Evolutionary conservation across 92 coral and sea anemone genomes (phyloP).

Genomic region (Virgularia gustaviana): DNA sequence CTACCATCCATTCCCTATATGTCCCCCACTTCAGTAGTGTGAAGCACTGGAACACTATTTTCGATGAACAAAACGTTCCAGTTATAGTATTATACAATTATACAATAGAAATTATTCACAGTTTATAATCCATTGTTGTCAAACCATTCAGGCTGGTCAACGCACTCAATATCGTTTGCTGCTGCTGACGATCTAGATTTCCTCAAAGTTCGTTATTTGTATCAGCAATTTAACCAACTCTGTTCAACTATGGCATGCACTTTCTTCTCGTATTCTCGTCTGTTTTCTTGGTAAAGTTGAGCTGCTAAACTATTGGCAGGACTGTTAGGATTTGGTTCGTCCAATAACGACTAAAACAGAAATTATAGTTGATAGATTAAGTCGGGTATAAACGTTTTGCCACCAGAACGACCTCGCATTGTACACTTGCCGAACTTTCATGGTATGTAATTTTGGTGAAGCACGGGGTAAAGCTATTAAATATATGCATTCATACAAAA

Average conservation of each 20-base stretch:
- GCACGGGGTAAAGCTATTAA: too few species aligned
- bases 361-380: neutral
- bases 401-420: too few species aligned
- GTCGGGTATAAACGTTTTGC: too few species aligned
- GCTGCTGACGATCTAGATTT: too few species aligned
- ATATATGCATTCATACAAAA: too few species aligned
- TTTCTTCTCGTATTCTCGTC: constrained; percentile 96
- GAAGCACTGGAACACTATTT: too few species aligned
- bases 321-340: constrained; percentile 99
- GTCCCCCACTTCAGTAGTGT: too few species aligned
- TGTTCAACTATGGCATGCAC: constrained; percentile 90
- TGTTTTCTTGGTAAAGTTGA: constrained; percentile 94
- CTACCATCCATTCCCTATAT: too few species aligned
- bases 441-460: too few species aligned
- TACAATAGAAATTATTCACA: constrained; percentile 18
- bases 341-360: constrained; percentile 73
- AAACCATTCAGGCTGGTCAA: neutral
- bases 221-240: constrained; percentile 73
- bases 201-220: neutral
- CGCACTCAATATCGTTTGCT: neutral
- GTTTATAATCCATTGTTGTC: neutral
- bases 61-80: neutral
- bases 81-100: constrained; percentile 32
- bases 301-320: constrained; percentile 99
- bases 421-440: too few species aligned